phyloP scores from a whole-genome alignment of 2,113 vertebrate species.

The Alaudala cheleensis region DNA sequence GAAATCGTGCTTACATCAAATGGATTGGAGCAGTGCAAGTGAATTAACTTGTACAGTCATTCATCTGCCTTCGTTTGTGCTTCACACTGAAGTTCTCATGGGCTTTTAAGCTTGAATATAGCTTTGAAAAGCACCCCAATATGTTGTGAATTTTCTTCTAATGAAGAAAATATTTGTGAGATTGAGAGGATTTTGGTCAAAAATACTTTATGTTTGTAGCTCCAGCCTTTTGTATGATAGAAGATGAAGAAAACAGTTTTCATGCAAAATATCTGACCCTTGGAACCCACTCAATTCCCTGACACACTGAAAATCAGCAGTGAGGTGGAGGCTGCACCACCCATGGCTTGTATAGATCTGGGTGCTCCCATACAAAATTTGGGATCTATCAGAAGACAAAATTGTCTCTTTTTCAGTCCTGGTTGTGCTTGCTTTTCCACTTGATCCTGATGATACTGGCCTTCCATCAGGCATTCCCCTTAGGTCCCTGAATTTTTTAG shows the following conservation, averaged over 20 bases:
- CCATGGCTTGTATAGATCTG: accelerated
- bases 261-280: neutral
- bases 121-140: neutral
- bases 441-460: neutral
- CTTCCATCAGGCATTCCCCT: neutral
- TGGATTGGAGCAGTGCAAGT: neutral
- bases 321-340: neutral
- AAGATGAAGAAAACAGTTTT: neutral
- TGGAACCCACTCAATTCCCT: neutral
- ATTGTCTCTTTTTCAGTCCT: neutral
- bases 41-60: neutral
- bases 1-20: neutral
- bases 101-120: neutral
- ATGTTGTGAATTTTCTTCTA: neutral
- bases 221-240: neutral
- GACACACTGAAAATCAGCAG: neutral
- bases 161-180: neutral
- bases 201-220: neutral
- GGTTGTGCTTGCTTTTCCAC: neutral
- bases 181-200: neutral
- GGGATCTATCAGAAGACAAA: neutral
- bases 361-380: neutral
- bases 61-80: neutral
- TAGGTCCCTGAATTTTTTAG: neutral
- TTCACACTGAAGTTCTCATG: neutral